phyloP scores from a whole-genome alignment of 2,113 vertebrate species.

The Prunella himalayana region DNA sequence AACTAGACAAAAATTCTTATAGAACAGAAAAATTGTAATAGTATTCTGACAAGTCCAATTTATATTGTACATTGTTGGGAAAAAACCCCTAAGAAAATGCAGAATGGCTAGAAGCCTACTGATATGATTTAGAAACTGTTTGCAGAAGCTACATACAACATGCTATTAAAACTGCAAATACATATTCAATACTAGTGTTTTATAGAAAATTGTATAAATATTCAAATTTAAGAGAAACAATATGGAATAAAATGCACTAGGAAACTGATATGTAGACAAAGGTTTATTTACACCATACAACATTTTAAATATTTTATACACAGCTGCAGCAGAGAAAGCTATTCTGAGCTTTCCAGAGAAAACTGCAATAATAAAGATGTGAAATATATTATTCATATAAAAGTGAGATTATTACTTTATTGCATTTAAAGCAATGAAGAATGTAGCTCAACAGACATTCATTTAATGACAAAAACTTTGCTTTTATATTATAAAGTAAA shows the following conservation, averaged over 20 bases:
- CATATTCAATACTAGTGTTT: slow-evolving; percentile 54
- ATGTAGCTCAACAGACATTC: slow-evolving; percentile 99
- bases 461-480: slow-evolving; percentile 99
- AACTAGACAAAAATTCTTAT: slow-evolving; percentile 12
- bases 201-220: slow-evolving; percentile 71
- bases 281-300: slow-evolving; percentile 99
- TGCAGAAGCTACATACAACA: slow-evolving; percentile 50
- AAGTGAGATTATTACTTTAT: slow-evolving; percentile 99
- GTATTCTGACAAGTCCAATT: slow-evolving; percentile 43
- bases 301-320: slow-evolving; percentile 99
- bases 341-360: slow-evolving; percentile 95
- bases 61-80: slow-evolving; percentile 41
- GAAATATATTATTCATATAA: slow-evolving; percentile 99
- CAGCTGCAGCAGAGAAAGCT: slow-evolving; percentile 99
- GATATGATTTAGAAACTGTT: slow-evolving; percentile 57
- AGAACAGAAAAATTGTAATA: slow-evolving; percentile 10
- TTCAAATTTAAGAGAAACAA: slow-evolving; percentile 69
- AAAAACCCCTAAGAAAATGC: slow-evolving; percentile 46
- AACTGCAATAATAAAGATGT: slow-evolving; percentile 99
- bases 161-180: slow-evolving; percentile 58
- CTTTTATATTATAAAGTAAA: slow-evolving; percentile 99
- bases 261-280: slow-evolving; percentile 99
- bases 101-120: slow-evolving; percentile 54
- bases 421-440: slow-evolving; percentile 99
- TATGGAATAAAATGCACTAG: slow-evolving; percentile 96